Evolutionary conservation across 1,140 invertebrate genomes (phyloP), one percentile per base, ranked within the genome.

Genomic region (Lepidurus arcticus): DNA sequence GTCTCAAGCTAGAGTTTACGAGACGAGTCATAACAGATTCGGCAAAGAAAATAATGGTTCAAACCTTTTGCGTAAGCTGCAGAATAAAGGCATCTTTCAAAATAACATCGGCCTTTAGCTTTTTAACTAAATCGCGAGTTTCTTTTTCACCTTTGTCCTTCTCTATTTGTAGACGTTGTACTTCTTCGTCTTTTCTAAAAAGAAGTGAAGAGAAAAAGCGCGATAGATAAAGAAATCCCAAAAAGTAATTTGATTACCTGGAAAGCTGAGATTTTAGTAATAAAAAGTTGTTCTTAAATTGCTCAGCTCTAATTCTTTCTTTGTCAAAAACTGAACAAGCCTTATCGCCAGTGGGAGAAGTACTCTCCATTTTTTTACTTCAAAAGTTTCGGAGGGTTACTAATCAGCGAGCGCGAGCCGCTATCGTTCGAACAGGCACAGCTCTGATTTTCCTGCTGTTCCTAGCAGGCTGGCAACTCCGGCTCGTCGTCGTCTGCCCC

Each of bases 21-120:
- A n/a, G 53, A 53, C 24, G 24, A 9, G n/a, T 65, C 21, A 65
- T 6, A 6, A 16, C 7, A 65, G 16, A 16, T 65, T 9, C 53
- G 21, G 7, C 1, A 16, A 1, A 65, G 53, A 21, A 65, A 16
- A 13, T 65, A 7, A 16, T n/a, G 6, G 16, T 9, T 7, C 16
- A 65, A 65, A 65, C 53, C 53, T 65, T 65, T 65, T 65, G 53
- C 16, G 53, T n/a, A 65, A 65, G 53, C 13, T 65, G 53, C 13
- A 7, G 21, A 65, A 65, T 65, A 16, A 65, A 65, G 13, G 53
- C 53, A 21, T 65, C 53, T 65, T 65, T 65, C 53, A 21, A 65
- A n/a, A 21, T 7, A 7, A 65, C 53, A 16, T 65, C 53, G 16
- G 53, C 16, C 13, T 65, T 13, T 13, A 65, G 53, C 8, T 21